phyloP scores from a whole-genome alignment of 2,888 invertebrate species.

The Steinernema carpocapsae region DNA sequence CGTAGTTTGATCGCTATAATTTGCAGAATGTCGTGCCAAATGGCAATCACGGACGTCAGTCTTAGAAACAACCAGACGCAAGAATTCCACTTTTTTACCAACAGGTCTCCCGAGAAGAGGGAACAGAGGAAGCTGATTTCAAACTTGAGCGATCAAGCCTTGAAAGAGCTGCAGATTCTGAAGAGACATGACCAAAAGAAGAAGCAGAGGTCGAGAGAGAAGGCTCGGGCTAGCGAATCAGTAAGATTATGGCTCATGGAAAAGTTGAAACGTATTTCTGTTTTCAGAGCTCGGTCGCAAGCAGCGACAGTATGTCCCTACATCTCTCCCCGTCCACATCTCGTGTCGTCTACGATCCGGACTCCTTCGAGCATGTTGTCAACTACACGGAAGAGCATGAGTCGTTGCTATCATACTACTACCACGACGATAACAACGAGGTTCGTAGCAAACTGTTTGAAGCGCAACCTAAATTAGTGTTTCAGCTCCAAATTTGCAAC shows the following conservation, averaged over 20 bases:
- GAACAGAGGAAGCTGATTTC: neutral
- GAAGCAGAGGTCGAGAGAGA: neutral
- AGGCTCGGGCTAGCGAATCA: neutral
- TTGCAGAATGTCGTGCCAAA: conserved; percentile 23
- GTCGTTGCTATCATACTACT: conserved; percentile 87
- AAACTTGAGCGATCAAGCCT: conserved; percentile 19
- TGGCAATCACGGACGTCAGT: conserved; percentile 24
- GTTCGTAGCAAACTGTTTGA: conserved; percentile 34
- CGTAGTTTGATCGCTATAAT: no score
- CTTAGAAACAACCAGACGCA: neutral
- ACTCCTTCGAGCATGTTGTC: conserved; percentile 74
- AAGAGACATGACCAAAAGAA: conserved; percentile 20
- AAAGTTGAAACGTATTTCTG: no score
- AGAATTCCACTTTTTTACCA: neutral
- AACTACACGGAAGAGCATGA: conserved; percentile 84
- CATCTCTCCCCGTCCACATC: conserved; percentile 17
- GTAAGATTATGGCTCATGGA: no score
- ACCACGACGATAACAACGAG: conserved; percentile 79
- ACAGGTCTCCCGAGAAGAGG: neutral
- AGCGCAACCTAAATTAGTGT: no score
- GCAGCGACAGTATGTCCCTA: neutral
- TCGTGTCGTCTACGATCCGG: conserved; percentile 67
- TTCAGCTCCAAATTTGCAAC: conserved; percentile 47
- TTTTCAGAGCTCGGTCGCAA: neutral
- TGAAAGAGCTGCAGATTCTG: conserved; percentile 12